Base-by-base conservation (phyloP, 2,888 invertebrate genomes). In the Tryphoninae sp. region DNA sequence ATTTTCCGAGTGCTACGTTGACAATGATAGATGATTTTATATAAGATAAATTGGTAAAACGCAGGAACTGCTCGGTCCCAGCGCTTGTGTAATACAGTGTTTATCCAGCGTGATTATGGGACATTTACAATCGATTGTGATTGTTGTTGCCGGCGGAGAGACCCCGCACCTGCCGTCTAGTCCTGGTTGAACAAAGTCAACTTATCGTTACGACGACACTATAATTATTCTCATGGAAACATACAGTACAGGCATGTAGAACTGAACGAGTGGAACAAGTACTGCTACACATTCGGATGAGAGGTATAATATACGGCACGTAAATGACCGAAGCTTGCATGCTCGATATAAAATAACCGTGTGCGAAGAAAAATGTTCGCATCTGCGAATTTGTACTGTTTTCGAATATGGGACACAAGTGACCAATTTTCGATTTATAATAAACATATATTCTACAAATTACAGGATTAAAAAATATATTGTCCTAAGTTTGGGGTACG, bases 71-170 rank as follows among this genome's bases (percentile, higher is more conserved):
- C 42, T 13, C 42, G 13, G 22, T 65, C 72, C 64, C 49, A 76
- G 75, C 71, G 67, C 72, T 72, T 75, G 45, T 75, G 45, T 55
- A 40, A 62, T 45, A 33, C 16, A 40, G 16, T 40, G 62, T 33
- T 65, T 22, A 65, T 72, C 75, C 76, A 19, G 40, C 22, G 16
- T n/a, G 22, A 67, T 69, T 33, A 53, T 42, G 49, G 65, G 26
- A 64, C 64, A 58, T 84, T 90, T 90, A 92, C 86, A 91, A 90
- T 87, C 90, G 89, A 88, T 92, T 91, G 87, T 91, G 90, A 87
- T 92, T 91, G 91, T 91, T 92, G 91, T 91, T 92, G 88, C 91
- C 91, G 78, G 89, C 87, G 84, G 89, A 88, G 86, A 89, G 89
- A 86, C 89, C 89, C 88, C 91, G 89, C 85, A 90, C 88, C 82